Conservation (phyloP, 2,113 vertebrate genomes). For the Nansenia antarctica region DNA sequence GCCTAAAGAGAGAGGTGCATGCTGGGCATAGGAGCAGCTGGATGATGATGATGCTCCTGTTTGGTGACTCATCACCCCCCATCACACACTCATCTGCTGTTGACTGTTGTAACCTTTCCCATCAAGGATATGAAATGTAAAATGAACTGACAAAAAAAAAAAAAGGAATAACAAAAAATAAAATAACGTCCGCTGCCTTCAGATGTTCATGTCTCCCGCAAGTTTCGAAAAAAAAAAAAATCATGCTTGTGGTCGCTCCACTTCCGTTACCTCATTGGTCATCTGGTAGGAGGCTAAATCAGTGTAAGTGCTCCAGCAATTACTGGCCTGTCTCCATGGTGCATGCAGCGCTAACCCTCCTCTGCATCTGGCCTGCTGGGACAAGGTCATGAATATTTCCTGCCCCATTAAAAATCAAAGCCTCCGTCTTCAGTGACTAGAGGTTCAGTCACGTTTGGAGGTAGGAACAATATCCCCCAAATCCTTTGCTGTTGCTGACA, state of each 20-base stretch:
- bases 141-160: not conserved
- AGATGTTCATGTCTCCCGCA: not conserved
- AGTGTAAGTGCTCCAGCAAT: not conserved
- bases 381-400: slow-evolving; percentile 23
- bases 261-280: slow-evolving; percentile 8
- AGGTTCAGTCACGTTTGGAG: slow-evolving; percentile 29
- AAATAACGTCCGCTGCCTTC: not conserved
- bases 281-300: slow-evolving; percentile 1
- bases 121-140: not conserved
- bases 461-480: slow-evolving; percentile 8
- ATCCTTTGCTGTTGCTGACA: slow-evolving; percentile 3
- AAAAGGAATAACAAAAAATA: not conserved
- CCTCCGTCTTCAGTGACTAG: slow-evolving; percentile 11
- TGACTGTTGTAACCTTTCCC: not conserved
- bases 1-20: not conserved
- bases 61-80: not conserved
- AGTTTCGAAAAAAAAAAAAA: not conserved
- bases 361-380: slow-evolving; percentile 6
- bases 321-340: not conserved
- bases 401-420: slow-evolving; percentile 27
- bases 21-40: not conserved
- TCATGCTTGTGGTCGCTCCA: not conserved
- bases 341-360: not conserved
- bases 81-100: not conserved
- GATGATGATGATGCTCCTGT: not conserved